phyloP scores from a whole-genome alignment of 2,797 vertebrate species.

The Echiichthys vipera region DNA sequence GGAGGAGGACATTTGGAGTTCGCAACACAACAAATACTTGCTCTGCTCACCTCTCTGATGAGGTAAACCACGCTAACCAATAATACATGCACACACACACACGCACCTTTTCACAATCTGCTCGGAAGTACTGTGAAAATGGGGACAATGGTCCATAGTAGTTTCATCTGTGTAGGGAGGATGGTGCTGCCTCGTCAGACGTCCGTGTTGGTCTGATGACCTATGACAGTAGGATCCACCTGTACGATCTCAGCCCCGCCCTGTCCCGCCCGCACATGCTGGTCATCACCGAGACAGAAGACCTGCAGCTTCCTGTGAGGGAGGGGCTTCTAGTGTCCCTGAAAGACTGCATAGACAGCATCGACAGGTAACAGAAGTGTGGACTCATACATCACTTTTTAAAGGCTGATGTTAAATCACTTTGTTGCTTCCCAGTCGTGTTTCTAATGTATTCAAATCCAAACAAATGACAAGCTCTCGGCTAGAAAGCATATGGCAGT shows the following conservation, averaged over 20 bases:
- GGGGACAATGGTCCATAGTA: rapidly evolving
- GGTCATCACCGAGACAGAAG: slow-evolving; percentile 82
- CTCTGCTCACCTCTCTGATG: slow-evolving; percentile 70
- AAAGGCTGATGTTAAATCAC: too few species aligned
- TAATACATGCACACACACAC: not conserved
- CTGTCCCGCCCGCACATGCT: slow-evolving; percentile 87
- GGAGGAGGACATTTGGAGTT: slow-evolving; percentile 81
- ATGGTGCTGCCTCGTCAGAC: slow-evolving; percentile 44
- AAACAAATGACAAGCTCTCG: not conserved
- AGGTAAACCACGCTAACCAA: slow-evolving; percentile 58
- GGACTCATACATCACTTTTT: not conserved
- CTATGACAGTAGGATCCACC: slow-evolving; percentile 84
- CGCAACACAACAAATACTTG: slow-evolving; percentile 78
- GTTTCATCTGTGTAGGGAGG: slow-evolving; percentile 55
- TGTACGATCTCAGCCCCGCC: slow-evolving; percentile 83
- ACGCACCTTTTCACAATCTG: not conserved
- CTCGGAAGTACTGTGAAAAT: not conserved
- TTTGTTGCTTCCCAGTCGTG: too few species aligned
- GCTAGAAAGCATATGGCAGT: not conserved
- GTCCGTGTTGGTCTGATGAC: slow-evolving; percentile 86
- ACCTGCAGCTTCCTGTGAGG: slow-evolving; percentile 83
- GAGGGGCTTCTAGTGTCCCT: slow-evolving; percentile 85
- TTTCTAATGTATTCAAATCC: too few species aligned
- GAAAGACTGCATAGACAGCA: slow-evolving; percentile 73
- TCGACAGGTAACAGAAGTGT: slow-evolving; percentile 72